Evolutionary conservation across 2,888 invertebrate genomes (phyloP).

Genomic region (Aspidiotus destructor): DNA sequence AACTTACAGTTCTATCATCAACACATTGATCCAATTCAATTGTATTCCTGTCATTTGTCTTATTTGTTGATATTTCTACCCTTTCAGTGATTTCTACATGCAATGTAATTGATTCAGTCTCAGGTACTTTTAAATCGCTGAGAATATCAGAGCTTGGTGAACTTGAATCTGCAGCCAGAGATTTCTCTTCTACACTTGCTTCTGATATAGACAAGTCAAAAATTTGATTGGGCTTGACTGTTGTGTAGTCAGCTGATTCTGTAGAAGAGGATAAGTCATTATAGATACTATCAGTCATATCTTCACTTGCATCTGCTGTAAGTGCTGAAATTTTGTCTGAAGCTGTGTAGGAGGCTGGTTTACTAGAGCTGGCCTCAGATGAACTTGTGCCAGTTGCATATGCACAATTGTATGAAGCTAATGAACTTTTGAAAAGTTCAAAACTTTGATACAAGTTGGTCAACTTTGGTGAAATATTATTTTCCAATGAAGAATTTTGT

Average conservation of each 20-base stretch:
- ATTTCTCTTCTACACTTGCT: background rate
- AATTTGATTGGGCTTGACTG: background rate
- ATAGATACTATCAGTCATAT: constrained; percentile 13
- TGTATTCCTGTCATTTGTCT: too few species aligned
- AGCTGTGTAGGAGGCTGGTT: background rate
- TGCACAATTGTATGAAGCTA: background rate
- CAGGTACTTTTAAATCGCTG: background rate
- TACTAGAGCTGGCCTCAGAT: background rate
- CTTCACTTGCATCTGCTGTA: background rate
- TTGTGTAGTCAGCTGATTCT: constrained; percentile 1
- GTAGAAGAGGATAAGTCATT: constrained; percentile 20
- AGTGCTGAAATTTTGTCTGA: too few species aligned
- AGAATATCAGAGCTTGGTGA: constrained; percentile 2
- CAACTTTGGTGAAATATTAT: constrained; percentile 1
- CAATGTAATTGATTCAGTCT: background rate
- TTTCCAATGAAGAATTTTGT: background rate
- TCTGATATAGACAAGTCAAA: background rate
- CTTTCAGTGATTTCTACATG: too few species aligned
- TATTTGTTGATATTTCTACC: too few species aligned
- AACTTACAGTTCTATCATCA: too few species aligned
- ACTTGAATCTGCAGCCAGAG: background rate
- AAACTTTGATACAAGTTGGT: background rate
- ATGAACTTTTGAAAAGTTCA: background rate
- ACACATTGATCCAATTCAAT: too few species aligned
- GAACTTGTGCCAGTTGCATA: background rate